Conservation (phyloP, 2,888 invertebrate species). For the Apoderus coryli region DNA sequence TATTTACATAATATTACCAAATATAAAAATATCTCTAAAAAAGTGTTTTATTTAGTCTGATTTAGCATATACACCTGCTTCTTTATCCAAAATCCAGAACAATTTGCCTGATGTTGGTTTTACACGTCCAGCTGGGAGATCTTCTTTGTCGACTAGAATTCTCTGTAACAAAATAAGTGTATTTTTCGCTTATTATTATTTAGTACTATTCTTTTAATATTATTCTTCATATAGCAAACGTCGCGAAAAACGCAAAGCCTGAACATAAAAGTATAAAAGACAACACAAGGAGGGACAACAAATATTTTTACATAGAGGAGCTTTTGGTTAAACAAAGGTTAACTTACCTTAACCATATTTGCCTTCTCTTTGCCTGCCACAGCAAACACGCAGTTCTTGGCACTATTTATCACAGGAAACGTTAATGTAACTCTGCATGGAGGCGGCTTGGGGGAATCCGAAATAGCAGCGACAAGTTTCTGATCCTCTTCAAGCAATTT, state of each 20-base stretch:
- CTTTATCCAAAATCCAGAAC: conserved; percentile 47
- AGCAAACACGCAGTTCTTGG: conserved; percentile 70
- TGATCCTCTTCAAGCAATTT: conserved; percentile 44
- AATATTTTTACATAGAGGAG: too few species aligned
- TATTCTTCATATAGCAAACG: too few species aligned
- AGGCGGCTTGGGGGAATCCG: conserved; percentile 94
- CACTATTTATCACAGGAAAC: conserved; percentile 76
- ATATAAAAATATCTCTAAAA: too few species aligned
- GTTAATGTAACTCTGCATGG: conserved; percentile 82
- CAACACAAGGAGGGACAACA: background rate
- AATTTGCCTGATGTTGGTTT: conserved; percentile 53
- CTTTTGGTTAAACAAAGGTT: too few species aligned
- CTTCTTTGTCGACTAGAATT: conserved; percentile 59
- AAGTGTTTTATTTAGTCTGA: too few species aligned
- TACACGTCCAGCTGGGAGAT: conserved; percentile 64
- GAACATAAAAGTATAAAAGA: conserved; percentile 4
- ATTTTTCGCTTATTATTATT: too few species aligned
- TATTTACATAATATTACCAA: too few species aligned
- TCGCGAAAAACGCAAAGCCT: too few species aligned
- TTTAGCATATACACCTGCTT: conserved; percentile 32
- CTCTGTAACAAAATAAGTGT: too few species aligned
- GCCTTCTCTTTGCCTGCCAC: conserved; percentile 77
- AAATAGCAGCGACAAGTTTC: conserved; percentile 66
- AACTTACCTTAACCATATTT: conserved; percentile 73
- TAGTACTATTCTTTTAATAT: too few species aligned